Base-by-base conservation (phyloP, 2,113 vertebrate species). In the Ophthalmolycus amberensis region DNA sequence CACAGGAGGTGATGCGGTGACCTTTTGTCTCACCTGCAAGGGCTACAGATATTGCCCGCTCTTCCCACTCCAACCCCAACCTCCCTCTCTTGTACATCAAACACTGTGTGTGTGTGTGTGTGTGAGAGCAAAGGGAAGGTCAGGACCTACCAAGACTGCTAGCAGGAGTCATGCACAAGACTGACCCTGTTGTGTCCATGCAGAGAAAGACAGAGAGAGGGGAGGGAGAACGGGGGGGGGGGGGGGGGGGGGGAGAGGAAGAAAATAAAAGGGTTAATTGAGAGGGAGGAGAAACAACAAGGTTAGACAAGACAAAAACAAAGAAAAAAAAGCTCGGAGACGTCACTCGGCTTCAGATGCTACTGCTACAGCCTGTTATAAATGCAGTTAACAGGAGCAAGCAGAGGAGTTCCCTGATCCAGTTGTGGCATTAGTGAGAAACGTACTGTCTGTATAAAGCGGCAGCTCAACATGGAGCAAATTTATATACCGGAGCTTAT, bases 161-260 rank as follows among this genome's bases (percentile, higher is more conserved):
- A 99, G 97, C 97, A 95, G 98, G 98, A 95, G 97, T 97, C 98
- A 99, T 99, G 97, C 98, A 99, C 96, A 99, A 98, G 96, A 99
- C 97, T 97, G 98, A 99, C 96, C 98, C 98, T 99, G 96, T 90
- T 75, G 71, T 95, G 90, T 96, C 93, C 97, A 99, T 94, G 93
- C 94, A 93, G 89, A 93, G 81, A 93, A 65, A 92, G 90, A 92
- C 52, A 85, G 29, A 66, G 64, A 66, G 27, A 84, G 71, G 83
- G 32, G 32, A 2, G 32, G 3, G 32, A 3, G 29, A 44, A 38
- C 7, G 15, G 48, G 48, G 20, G 37, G 7, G 68, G 40, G 50
- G 67, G 40, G 60, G 73, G 75, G 60, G 70, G 74, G 67, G 9
- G 72, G 78, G 84, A 85, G 71, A 84, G 80, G 76, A 34, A 65